Percentiles rank a stretch among this genome's conserved stretches.
These are phyloP conservation scores for Drosophila meridionalis DNA, from an alignment of 2,888 invertebrate genomes.

Conservation along the genomic window DNA sequence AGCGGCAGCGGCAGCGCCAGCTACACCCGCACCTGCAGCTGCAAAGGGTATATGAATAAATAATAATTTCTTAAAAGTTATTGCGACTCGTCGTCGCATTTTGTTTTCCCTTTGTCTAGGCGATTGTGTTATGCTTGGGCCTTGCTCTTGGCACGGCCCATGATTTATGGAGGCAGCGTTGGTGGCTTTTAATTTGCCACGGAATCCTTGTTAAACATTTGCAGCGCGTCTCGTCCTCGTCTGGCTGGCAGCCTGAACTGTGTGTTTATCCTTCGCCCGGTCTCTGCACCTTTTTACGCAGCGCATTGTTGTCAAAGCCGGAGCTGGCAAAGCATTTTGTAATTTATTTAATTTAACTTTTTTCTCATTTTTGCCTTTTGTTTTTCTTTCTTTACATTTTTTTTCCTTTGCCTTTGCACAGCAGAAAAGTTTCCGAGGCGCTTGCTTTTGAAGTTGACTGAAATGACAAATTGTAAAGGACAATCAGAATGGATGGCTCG, in stretches of 20 bases:
- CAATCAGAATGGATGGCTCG: slow-evolving; percentile 39
- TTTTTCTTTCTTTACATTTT: background rate
- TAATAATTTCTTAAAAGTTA: slow-evolving; percentile 64
- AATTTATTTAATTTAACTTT: slow-evolving; percentile 81
- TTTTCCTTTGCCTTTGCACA: slow-evolving; percentile 15
- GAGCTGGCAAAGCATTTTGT: slow-evolving; percentile 70
- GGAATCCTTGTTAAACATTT: slow-evolving; percentile 68
- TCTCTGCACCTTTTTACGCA: slow-evolving; percentile 46
- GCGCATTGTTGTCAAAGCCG: slow-evolving; percentile 54
- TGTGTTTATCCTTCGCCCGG: slow-evolving; percentile 50
- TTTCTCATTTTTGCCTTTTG: slow-evolving; percentile 21
- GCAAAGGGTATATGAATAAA: slow-evolving; percentile 31
- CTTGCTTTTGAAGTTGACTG: slow-evolving; percentile 58
- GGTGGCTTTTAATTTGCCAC: slow-evolving; percentile 78
- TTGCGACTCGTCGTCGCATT: slow-evolving; percentile 47
- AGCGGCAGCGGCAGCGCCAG: too few species aligned
- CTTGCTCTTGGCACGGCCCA: slow-evolving; percentile 46
- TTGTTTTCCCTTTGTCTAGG: slow-evolving; percentile 51
- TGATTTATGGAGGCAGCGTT: slow-evolving; percentile 77
- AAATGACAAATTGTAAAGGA: slow-evolving; percentile 62
- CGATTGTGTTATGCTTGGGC: slow-evolving; percentile 14
- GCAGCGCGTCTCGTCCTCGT: slow-evolving; percentile 55
- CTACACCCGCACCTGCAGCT: background rate
- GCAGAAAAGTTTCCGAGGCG: slow-evolving; percentile 60
- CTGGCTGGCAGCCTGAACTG: slow-evolving; percentile 63